Conservation (phyloP, 2,113 vertebrate genomes). For the Lota lota region DNA sequence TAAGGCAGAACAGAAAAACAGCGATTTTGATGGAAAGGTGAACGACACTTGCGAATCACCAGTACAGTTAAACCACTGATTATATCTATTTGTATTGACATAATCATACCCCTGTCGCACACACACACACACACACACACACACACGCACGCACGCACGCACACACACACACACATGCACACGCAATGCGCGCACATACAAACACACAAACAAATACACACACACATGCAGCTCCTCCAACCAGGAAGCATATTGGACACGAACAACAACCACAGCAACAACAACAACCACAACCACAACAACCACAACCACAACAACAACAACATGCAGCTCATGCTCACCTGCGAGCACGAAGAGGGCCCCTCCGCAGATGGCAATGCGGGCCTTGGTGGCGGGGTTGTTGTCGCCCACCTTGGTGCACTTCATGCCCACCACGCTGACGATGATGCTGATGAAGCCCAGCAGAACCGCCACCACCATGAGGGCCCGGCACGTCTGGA, state of each 20-base stretch:
- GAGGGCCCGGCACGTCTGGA: constrained; percentile 92
- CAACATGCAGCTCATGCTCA: constrained; percentile 48
- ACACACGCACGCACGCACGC: background rate
- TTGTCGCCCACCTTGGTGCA: constrained; percentile 96
- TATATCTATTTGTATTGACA: too few relatives aligned
- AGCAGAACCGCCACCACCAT: constrained; percentile 93
- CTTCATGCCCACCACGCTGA: constrained; percentile 96
- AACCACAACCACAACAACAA: background rate
- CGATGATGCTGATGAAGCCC: constrained; percentile 88
- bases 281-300: background rate
- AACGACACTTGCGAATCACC: too few relatives aligned
- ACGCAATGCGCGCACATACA: background rate
- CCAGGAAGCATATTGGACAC: too few relatives aligned
- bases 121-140: constrained; percentile 2
- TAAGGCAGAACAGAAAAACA: too few relatives aligned
- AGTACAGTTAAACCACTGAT: too few relatives aligned
- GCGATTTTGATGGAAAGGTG: too few relatives aligned
- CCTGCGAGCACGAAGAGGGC: constrained; percentile 88
- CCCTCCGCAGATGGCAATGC: constrained; percentile 87
- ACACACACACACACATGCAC: background rate
- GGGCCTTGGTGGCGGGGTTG: constrained; percentile 85
- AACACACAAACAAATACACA: background rate
- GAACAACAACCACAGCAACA: background rate
- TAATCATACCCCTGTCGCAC: background rate
- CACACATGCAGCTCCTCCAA: background rate